Evolutionary conservation across 2,888 invertebrate genomes (phyloP), one percentile per base, ranked within the genome.

Genomic region (Callosobruchus maculatus): DNA sequence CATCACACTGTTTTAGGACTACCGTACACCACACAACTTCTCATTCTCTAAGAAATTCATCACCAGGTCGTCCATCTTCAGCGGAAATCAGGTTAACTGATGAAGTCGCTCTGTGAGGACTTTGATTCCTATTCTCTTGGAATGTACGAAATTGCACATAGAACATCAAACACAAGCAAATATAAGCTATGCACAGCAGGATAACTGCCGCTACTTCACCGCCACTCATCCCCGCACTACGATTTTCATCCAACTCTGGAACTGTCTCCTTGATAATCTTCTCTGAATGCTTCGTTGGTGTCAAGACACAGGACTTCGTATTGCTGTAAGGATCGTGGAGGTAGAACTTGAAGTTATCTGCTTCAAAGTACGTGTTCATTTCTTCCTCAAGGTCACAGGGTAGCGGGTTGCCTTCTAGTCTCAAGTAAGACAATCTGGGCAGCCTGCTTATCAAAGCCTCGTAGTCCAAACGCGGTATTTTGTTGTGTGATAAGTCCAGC

Each of bases 401-500:
- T 74, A 84, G 80, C 2, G 73, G 49, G 72, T 87, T 87, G 69
- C 83, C 78, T 70, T 84, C 82, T 13, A 87, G 74, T 70, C 79
- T 78, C 0, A 87, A 72, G 72, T 83, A 83, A 0, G 85, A 77
- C 4, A 87, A 76, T 22, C 81, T 82, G 0, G 86, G 86, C 70
- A 86, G 76, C 71, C 86, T 80, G 0, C 82, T 77, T 18, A 84
- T 80, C 22, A 87, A 76, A 5, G 79, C 76, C 18, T 82, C 81
- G 76, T 86, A 87, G 75, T 87, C 85, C 2, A 87, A 74, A 76
- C 85, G 82, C 0, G 78, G 78, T 9, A 87, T 76, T 18, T 81
- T 80, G 74, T 87, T 87, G 72, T 79, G 76, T 0, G 86, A 85
- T 2, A 87, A 74, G 77, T 87, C 87, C 31, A 87, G 75, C 26